Percentiles rank a stretch among this genome's conserved stretches.
phyloP scores from a whole-genome alignment of 2,888 invertebrate genomes.

The Abscondita cerata region DNA sequence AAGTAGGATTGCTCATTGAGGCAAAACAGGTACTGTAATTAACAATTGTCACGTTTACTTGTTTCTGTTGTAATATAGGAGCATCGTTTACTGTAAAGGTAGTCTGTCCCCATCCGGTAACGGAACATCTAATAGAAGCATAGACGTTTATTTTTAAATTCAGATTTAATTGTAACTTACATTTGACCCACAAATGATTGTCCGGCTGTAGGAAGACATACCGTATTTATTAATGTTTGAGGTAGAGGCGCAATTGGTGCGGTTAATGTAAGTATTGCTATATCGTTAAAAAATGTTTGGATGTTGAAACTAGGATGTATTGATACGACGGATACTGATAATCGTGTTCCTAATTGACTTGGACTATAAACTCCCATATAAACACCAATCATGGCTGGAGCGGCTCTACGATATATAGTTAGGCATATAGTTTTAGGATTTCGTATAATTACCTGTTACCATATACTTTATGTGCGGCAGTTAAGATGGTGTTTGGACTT shows the following conservation, averaged over 20 bases:
- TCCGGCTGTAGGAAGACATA: conserved; percentile 64
- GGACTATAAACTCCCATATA: conserved; percentile 42
- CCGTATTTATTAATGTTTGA: conserved; percentile 66
- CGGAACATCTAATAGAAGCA: conserved; percentile 63
- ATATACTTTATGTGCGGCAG: conserved; percentile 75
- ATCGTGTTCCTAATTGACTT: conserved; percentile 27
- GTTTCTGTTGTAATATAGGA: conserved; percentile 68
- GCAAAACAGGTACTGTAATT: conserved; percentile 60
- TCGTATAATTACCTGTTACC: conserved; percentile 62
- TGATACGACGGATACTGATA: conserved; percentile 44
- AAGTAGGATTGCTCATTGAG: conserved; percentile 43
- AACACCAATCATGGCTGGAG: conserved; percentile 37
- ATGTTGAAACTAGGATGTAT: conserved; percentile 71
- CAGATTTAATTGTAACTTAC: conserved; percentile 27
- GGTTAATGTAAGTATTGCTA: conserved; percentile 79
- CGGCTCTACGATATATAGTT: conserved; percentile 25
- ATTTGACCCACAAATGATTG: conserved; percentile 45
- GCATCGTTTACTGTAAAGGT: conserved; percentile 63
- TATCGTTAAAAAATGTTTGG: conserved; percentile 78
- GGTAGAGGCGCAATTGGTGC: conserved; percentile 63
- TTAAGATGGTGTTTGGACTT: conserved; percentile 71
- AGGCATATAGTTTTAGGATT: no score
- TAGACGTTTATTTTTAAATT: background rate
- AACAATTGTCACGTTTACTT: conserved; percentile 78
- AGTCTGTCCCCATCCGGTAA: conserved; percentile 89